A percentile compares a stretch with the other conserved stretches of the same genome.
Evolutionary conservation across 2,113 vertebrate genomes (phyloP).

Genomic region (Pelecanoides urinatrix): DNA sequence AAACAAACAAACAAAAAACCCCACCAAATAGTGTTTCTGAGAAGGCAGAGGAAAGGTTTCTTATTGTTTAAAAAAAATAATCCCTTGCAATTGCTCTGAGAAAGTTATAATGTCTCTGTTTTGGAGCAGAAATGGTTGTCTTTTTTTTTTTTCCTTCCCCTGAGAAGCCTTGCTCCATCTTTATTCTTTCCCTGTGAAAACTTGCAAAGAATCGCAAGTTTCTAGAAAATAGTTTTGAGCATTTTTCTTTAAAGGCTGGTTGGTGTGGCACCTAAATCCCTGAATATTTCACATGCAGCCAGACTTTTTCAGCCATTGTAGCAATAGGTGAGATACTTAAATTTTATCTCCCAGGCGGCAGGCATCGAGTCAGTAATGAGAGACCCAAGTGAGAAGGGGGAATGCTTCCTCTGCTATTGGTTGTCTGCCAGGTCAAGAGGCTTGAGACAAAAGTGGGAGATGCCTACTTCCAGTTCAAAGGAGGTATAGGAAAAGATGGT

Average conservation of each 20-base stretch:
- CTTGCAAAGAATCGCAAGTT: not conserved
- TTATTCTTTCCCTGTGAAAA: not conserved
- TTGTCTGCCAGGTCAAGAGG: not conserved
- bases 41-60: not conserved
- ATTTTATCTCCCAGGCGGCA: not conserved
- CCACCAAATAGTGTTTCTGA: not conserved
- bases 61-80: not conserved
- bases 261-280: not conserved
- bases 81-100: not conserved
- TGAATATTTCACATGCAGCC: not conserved
- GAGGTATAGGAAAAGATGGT: not conserved
- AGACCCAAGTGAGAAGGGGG: not conserved
- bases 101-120: not conserved
- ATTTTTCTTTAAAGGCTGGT: not conserved
- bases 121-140: not conserved
- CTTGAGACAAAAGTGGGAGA: not conserved
- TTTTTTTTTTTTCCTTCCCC: not conserved
- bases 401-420: not conserved
- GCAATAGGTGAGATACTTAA: not conserved
- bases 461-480: not conserved
- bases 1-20: not conserved
- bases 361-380: not conserved
- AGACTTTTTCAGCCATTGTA: not conserved
- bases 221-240: not conserved
- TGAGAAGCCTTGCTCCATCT: not conserved